A percentile compares a stretch with the other conserved stretches of the same genome.
Conservation (phyloP, 2,888 invertebrate genomes). For the Drosophila neonasuta region DNA sequence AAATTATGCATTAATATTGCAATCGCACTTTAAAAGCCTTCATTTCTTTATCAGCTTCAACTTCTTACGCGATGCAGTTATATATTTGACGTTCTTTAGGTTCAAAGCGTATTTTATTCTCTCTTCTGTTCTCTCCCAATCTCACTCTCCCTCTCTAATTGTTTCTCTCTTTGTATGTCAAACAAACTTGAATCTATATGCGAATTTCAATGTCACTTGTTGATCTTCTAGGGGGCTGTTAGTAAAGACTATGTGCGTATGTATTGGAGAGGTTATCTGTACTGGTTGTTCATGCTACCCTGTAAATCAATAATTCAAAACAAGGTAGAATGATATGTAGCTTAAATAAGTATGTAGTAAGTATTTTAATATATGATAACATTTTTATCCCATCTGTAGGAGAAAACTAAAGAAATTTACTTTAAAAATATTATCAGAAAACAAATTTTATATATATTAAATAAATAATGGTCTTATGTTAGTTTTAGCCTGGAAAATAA, state of each 20-base stretch:
- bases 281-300: conserved; percentile 23
- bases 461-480: no score
- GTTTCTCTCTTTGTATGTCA: neutral
- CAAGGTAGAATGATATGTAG: neutral
- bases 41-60: conserved; percentile 6
- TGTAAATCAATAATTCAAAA: neutral
- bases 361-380: no score
- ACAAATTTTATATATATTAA: no score
- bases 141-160: neutral
- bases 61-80: conserved; percentile 28
- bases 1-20: neutral
- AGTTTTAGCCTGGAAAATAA: no score
- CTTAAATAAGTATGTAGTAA: no score
- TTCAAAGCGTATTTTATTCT: conserved; percentile 5
- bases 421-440: neutral
- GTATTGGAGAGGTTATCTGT: conserved; percentile 14
- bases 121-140: neutral
- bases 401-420: no score
- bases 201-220: conserved; percentile 4
- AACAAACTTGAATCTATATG: neutral
- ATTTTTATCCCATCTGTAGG: no score
- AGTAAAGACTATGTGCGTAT: neutral
- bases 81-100: conserved; percentile 16
- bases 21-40: neutral
- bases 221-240: neutral